These are phyloP conservation scores for Dynastes tityus DNA, from an alignment of 2,888 invertebrate species.

Conservation along the genomic window DNA sequence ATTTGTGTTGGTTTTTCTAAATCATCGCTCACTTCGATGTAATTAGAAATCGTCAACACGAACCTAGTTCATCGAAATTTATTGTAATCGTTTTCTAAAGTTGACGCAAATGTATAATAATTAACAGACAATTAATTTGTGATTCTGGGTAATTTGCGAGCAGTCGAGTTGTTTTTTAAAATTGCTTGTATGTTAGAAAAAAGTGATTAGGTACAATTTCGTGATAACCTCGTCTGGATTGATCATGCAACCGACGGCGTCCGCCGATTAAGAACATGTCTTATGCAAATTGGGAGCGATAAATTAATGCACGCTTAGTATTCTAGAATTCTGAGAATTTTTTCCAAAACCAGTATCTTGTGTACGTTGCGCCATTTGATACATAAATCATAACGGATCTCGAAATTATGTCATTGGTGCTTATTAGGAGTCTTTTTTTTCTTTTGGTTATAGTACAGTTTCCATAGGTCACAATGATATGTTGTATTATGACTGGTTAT, in stretches of 20 bases:
- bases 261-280: slow-evolving; percentile 5
- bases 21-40: background rate
- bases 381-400: slow-evolving; percentile 31
- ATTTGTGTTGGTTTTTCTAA: background rate
- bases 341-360: slow-evolving; percentile 36
- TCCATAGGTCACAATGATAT: background rate
- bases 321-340: slow-evolving; percentile 40
- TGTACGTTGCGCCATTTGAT: slow-evolving; percentile 11
- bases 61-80: slow-evolving; percentile 8
- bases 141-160: background rate
- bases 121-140: slow-evolving; percentile 26
- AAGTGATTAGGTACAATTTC: slow-evolving; percentile 3
- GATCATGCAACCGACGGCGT: slow-evolving; percentile 11
- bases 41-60: slow-evolving; percentile 3
- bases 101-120: slow-evolving; percentile 16
- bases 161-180: no score
- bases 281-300: slow-evolving; percentile 28
- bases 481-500: background rate
- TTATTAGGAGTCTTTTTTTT: slow-evolving; percentile 9
- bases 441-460: background rate
- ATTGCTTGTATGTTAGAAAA: background rate
- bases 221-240: background rate
- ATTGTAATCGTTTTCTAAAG: slow-evolving; percentile 20
- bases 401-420: slow-evolving; percentile 17
- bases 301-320: slow-evolving; percentile 35